phyloP scores from a whole-genome alignment of 2,797 vertebrate species.

The Fundulus diaphanus region DNA sequence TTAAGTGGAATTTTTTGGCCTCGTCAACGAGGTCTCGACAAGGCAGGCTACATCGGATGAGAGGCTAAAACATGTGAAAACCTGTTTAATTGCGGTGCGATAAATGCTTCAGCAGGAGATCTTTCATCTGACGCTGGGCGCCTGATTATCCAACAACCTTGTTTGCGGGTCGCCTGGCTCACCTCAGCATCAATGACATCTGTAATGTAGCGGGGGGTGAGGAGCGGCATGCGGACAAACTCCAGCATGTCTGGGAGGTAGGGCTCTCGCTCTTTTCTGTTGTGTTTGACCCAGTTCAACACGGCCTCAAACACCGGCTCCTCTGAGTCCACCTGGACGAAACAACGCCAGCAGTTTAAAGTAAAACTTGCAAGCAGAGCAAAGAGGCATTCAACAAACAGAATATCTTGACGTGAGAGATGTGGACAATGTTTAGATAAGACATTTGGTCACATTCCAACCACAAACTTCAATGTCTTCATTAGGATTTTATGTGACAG shows the following conservation, averaged over 20 bases:
- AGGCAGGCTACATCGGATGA: conserved; percentile 94
- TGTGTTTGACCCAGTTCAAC: conserved; percentile 97
- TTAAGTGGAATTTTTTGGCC: conserved; percentile 98
- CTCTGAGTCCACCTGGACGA: conserved; percentile 92
- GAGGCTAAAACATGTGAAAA: conserved; percentile 82
- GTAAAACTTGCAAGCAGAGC: neutral
- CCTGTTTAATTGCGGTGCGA: conserved; percentile 41
- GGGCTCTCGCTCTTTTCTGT: conserved; percentile 89
- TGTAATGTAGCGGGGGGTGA: conserved; percentile 97
- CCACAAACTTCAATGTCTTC: neutral
- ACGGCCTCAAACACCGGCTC: conserved; percentile 98
- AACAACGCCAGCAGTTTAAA: neutral
- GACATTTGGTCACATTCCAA: no score
- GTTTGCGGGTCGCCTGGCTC: conserved; percentile 39
- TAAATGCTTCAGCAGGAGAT: conserved; percentile 34
- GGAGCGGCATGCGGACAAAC: conserved; percentile 95
- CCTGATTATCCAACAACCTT: conserved; percentile 26
- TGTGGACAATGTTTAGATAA: neutral
- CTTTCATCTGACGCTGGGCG: conserved; percentile 9
- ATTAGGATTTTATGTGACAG: neutral
- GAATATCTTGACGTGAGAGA: neutral
- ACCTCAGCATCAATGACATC: conserved; percentile 98
- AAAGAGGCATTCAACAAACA: neutral
- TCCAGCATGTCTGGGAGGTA: conserved; percentile 92
- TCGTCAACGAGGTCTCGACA: conserved; percentile 98